phyloP scores from a whole-genome alignment of 2,888 invertebrate genomes.

The Pristionchus arcanus region DNA sequence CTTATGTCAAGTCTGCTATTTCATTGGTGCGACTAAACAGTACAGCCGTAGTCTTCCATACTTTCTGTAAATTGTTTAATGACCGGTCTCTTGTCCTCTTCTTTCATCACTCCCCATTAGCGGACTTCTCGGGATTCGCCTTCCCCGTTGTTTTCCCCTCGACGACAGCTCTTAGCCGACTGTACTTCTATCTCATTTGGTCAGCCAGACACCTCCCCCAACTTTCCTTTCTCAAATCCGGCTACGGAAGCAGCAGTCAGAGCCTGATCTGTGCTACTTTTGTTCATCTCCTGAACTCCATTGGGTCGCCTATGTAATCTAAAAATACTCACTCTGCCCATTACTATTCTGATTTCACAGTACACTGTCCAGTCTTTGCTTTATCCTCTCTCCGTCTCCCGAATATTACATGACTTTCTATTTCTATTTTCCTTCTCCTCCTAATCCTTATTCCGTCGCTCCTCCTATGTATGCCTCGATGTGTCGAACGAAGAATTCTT shows the following conservation, averaged over 20 bases:
- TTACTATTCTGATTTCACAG: constrained; percentile 9
- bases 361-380: neutral
- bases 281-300: neutral
- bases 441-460: constrained; percentile 14
- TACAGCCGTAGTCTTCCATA: neutral
- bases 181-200: constrained; percentile 1
- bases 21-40: no score
- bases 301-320: neutral
- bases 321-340: neutral
- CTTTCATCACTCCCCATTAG: neutral
- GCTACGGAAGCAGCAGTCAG: no score
- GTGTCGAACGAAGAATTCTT: neutral
- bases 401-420: neutral
- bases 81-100: neutral
- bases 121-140: neutral
- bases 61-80: neutral
- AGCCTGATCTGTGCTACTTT: no score
- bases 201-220: neutral
- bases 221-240: no score
- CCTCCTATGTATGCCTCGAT: neutral
- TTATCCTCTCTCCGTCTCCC: neutral
- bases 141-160: neutral
- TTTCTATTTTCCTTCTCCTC: constrained; percentile 16
- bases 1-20: no score
- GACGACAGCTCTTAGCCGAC: constrained; percentile 1